These are phyloP conservation scores for Cepaea hortensis DNA, from an alignment of 2,888 invertebrate species.

Conservation along the genomic window DNA sequence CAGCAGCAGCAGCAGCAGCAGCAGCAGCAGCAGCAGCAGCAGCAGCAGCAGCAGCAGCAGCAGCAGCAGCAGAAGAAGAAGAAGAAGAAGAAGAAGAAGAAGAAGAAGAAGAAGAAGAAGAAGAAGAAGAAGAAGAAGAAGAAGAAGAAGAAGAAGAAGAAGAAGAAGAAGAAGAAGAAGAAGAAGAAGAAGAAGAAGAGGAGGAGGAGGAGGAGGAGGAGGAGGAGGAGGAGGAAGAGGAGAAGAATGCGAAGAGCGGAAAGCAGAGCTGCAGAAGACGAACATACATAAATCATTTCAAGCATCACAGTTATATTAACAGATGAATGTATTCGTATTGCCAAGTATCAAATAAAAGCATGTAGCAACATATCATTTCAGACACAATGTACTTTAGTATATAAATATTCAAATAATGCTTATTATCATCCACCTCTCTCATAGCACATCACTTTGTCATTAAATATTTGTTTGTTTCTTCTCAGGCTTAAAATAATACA, in stretches of 20 bases:
- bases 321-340: conserved; percentile 9
- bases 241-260: no score
- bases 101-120: neutral
- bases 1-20: no score
- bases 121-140: neutral
- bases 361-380: neutral
- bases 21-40: no score
- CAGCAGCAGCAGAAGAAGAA: neutral
- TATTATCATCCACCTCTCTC: no score
- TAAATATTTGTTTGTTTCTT: no score
- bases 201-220: neutral
- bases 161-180: neutral
- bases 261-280: neutral
- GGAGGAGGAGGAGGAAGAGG: neutral
- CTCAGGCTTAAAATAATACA: no score
- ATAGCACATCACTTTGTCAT: no score
- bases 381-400: no score
- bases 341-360: conserved; percentile 1
- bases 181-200: neutral
- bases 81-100: neutral
- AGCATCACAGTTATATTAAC: neutral
- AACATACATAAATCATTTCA: no score
- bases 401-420: no score
- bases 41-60: no score
- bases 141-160: neutral